Base-by-base conservation (phyloP, 2,888 invertebrate species). In the Lepidocyrtoides sp. region DNA sequence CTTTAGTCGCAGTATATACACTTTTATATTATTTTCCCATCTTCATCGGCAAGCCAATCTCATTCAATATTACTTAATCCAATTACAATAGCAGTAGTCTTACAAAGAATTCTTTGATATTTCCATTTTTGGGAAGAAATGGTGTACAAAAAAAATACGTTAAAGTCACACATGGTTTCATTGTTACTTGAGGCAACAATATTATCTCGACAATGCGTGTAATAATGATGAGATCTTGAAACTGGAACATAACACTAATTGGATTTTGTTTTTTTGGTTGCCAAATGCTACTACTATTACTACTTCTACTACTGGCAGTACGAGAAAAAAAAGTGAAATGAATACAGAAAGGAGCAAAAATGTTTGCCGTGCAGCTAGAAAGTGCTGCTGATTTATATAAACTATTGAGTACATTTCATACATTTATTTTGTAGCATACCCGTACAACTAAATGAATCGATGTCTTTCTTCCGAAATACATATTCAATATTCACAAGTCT, bases 191-290 rank as follows among this genome's bases (percentile, higher is more conserved):
- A 79, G 26, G 72, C 23, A 48, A 41, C 51, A 36, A 4, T 36
- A 36, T 36, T 36, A 36, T 44, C 7, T 51, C 51, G 26, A 29
- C 29, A n/a, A 77, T 77, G 69, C 41, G 20, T 51, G 77, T 48
- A 51, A 77, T 51, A 77, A 77, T 77, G n/a, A 77, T 77, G 14
- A 51, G 48, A 60, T 82, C 82, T 63, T 10, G 20, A 82, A 41
- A 82, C 57, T 63, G 60, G 82, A 63, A 14, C 26, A 63, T 82
- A 51, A 72, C 54, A 51, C 69, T 84, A 84, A 84, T 84, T 79
- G 51, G 77, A 87, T 79, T 85, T 84, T 69, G 32, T 84, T 66
- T 86, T n/a, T n/a, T 86, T 77, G 48, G 57, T 75, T 60, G 63
- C 77, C 57, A 79, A 72, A 81, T 36, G 4, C 29, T 75, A 17